A percentile compares a stretch with the other conserved stretches of the same genome.
Evolutionary conservation across 2,113 vertebrate genomes (phyloP).

Genomic region (Hippoglossus stenolepis): DNA sequence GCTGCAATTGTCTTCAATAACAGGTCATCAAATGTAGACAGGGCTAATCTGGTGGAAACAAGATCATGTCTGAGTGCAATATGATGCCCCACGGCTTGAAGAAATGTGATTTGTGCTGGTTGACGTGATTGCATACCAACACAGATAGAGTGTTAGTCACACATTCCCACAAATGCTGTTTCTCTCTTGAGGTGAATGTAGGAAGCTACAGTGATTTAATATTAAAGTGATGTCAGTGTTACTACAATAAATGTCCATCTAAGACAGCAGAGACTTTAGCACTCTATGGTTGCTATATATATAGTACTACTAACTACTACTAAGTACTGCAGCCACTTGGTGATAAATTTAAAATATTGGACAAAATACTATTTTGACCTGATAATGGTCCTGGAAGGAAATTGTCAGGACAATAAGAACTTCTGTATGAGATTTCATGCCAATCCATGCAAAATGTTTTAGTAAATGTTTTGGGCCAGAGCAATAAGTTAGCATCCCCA

Average conservation of each 20-base stretch:
- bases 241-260: background rate
- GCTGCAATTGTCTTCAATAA: slow-evolving; percentile 36
- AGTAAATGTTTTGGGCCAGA: too few relatives aligned
- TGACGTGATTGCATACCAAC: slow-evolving; percentile 1
- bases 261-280: too few relatives aligned
- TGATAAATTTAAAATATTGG: too few relatives aligned
- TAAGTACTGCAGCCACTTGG: too few relatives aligned
- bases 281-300: too few relatives aligned
- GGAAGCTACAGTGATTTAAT: background rate
- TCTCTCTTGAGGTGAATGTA: background rate
- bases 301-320: too few relatives aligned
- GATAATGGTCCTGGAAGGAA: too few relatives aligned
- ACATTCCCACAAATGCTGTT: background rate
- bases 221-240: background rate
- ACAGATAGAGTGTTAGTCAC: slow-evolving; percentile 13
- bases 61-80: background rate
- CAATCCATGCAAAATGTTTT: too few relatives aligned
- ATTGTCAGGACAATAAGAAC: too few relatives aligned
- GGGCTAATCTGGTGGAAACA: slow-evolving; percentile 13
- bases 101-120: slow-evolving; percentile 30
- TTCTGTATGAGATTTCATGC: too few relatives aligned
- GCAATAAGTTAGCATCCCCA: too few relatives aligned
- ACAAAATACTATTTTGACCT: too few relatives aligned
- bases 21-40: slow-evolving; percentile 6
- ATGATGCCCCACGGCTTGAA: background rate